A percentile compares a stretch with the other conserved stretches of the same genome.
These are phyloP conservation scores for Tokudaia tokunoshimensis DNA, from an alignment of 2,797 vertebrate genomes.

Conservation along the genomic window DNA sequence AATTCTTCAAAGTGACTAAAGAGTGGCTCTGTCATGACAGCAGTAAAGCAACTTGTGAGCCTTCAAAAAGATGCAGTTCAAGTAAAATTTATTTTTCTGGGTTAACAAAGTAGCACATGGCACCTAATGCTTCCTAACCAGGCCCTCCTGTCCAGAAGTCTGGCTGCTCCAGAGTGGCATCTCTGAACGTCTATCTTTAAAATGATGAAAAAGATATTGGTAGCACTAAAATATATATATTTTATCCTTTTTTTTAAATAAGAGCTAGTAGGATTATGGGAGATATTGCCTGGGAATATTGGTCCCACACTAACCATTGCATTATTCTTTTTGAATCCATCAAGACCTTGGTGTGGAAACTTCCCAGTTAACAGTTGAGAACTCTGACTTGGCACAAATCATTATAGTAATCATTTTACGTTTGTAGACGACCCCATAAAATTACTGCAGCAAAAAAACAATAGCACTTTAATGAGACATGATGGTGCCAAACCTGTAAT, in stretches of 20 bases:
- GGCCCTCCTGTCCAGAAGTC: background rate
- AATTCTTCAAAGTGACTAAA: constrained; percentile 67
- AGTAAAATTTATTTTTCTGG: constrained; percentile 48
- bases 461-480: background rate
- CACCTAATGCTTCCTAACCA: background rate
- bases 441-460: background rate
- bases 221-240: constrained; percentile 45
- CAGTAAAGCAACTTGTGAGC: constrained; percentile 59
- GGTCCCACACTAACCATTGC: background rate
- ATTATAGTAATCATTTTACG: background rate
- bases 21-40: constrained; percentile 5
- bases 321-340: background rate
- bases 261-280: background rate
- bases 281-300: background rate
- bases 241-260: background rate
- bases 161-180: constrained; percentile 49
- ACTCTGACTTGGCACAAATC: background rate
- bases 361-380: background rate
- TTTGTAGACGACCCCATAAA: background rate
- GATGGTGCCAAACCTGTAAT: background rate
- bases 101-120: constrained; percentile 55
- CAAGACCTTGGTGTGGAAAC: background rate
- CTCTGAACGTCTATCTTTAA: constrained; percentile 50
- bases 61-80: constrained; percentile 55
- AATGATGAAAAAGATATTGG: constrained; percentile 16